These are phyloP conservation scores for Conomelus anceps DNA, from an alignment of 2,888 invertebrate species.

Conservation along the genomic window DNA sequence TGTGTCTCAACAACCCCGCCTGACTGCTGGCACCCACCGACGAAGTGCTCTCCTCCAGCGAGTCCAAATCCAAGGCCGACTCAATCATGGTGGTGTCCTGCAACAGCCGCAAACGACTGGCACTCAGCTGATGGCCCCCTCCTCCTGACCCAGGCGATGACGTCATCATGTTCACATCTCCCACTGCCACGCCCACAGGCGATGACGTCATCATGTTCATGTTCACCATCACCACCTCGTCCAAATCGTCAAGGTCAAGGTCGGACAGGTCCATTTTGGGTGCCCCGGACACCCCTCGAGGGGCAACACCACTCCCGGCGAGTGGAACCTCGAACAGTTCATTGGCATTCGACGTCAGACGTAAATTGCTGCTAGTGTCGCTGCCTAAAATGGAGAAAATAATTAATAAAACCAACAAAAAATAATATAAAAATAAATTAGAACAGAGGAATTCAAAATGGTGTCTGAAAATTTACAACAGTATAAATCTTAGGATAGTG, in stretches of 20 bases:
- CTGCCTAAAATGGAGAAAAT: too few relatives aligned
- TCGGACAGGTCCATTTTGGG: slow-evolving; percentile 27
- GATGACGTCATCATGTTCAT: not conserved
- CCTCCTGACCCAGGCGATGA: not conserved
- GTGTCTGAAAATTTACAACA: too few relatives aligned
- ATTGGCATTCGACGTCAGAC: not conserved
- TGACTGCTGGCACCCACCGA: slow-evolving; percentile 62
- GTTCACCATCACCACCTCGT: slow-evolving; percentile 31
- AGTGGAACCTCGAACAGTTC: slow-evolving; percentile 11
- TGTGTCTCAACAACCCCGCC: slow-evolving; percentile 53
- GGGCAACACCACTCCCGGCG: not conserved
- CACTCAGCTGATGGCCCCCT: slow-evolving; percentile 46
- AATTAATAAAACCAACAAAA: not conserved
- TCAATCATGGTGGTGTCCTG: slow-evolving; percentile 89
- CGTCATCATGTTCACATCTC: too few relatives aligned
- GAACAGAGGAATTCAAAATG: not conserved
- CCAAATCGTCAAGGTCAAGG: slow-evolving; percentile 32
- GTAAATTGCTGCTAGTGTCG: slow-evolving; percentile 5
- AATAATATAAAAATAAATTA: too few relatives aligned
- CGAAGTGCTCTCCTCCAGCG: slow-evolving; percentile 61
- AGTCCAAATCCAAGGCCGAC: slow-evolving; percentile 81
- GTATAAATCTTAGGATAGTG: too few relatives aligned
- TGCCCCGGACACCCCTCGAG: slow-evolving; percentile 25
- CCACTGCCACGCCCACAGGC: too few relatives aligned
- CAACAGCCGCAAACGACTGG: slow-evolving; percentile 66